Conservation (phyloP, 2,113 vertebrate species). For the Phoxinus phoxinus region DNA sequence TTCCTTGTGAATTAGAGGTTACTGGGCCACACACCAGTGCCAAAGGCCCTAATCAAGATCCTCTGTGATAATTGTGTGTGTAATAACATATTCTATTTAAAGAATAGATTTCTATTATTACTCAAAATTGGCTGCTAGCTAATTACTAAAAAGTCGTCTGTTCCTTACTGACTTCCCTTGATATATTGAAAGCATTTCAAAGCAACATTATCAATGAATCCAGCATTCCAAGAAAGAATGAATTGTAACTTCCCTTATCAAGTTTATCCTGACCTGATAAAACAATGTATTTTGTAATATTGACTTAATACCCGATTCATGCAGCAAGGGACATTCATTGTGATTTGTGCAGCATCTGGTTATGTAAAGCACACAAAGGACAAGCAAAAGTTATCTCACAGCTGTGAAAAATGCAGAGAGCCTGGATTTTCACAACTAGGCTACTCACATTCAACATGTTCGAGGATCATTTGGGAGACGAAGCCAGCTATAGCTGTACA, state of each 20-base stretch:
- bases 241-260: too few species aligned
- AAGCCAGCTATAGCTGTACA: too few species aligned
- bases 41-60: constrained; percentile 17
- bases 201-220: too few species aligned
- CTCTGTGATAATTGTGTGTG: neutral
- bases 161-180: neutral
- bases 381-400: neutral
- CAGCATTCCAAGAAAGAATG: too few species aligned
- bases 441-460: neutral
- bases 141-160: neutral
- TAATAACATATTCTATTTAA: constrained; percentile 1
- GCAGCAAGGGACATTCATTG: neutral
- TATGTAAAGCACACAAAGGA: constrained; percentile 6
- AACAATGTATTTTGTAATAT: neutral
- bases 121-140: neutral
- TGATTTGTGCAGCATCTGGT: neutral
- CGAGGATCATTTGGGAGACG: neutral
- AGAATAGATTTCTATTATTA: neutral
- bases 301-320: neutral
- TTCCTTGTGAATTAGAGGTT: constrained; percentile 42
- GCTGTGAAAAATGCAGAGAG: constrained; percentile 24
- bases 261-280: too few species aligned
- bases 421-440: constrained; percentile 4
- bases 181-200: neutral
- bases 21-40: constrained; percentile 25